A percentile compares a stretch with the other conserved stretches of the same genome.
These are phyloP conservation scores for Epinephelus awoara DNA, from an alignment of 2,797 vertebrate genomes.

Conservation along the genomic window DNA sequence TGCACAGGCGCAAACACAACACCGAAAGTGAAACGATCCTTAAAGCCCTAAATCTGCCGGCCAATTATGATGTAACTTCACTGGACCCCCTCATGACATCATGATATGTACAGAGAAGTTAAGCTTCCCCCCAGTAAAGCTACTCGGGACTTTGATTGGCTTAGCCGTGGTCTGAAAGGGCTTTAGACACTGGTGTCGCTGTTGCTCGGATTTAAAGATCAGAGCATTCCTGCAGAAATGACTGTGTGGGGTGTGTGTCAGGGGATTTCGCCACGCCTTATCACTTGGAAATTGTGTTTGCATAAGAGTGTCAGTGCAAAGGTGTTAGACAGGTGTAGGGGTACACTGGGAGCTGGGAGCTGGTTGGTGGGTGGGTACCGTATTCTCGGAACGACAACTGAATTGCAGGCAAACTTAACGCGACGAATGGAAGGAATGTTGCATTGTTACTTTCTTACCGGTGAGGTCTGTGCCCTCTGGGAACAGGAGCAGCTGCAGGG, in stretches of 20 bases:
- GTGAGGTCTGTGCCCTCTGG: conserved; percentile 99
- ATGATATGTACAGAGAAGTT: conserved; percentile 52
- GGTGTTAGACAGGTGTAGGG: conserved; percentile 43
- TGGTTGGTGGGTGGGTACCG: conserved; percentile 5
- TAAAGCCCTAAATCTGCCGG: conserved; percentile 47
- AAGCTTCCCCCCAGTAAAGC: conserved; percentile 55
- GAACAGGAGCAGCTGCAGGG: conserved; percentile 96
- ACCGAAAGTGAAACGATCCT: conserved; percentile 31
- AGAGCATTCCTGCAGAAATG: conserved; percentile 65
- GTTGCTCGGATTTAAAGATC: conserved; percentile 57
- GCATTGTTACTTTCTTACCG: conserved; percentile 82
- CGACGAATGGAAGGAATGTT: conserved; percentile 5
- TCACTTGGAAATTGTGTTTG: conserved; percentile 64
- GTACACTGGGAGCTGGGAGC: conserved; percentile 9
- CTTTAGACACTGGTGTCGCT: conserved; percentile 55
- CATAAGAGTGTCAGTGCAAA: conserved; percentile 48
- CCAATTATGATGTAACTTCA: conserved; percentile 61
- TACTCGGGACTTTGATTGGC: conserved; percentile 63
- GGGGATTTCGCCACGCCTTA: conserved; percentile 58
- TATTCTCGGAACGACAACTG: conserved; percentile 27
- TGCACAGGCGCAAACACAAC: not conserved
- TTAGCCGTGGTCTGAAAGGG: conserved; percentile 60
- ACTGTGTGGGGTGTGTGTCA: conserved; percentile 29
- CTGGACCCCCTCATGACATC: conserved; percentile 55
- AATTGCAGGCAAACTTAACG: conserved; percentile 9